Evolutionary conservation across 2,888 invertebrate species (phyloP).

Genomic region (Cataglyphis livida): DNA sequence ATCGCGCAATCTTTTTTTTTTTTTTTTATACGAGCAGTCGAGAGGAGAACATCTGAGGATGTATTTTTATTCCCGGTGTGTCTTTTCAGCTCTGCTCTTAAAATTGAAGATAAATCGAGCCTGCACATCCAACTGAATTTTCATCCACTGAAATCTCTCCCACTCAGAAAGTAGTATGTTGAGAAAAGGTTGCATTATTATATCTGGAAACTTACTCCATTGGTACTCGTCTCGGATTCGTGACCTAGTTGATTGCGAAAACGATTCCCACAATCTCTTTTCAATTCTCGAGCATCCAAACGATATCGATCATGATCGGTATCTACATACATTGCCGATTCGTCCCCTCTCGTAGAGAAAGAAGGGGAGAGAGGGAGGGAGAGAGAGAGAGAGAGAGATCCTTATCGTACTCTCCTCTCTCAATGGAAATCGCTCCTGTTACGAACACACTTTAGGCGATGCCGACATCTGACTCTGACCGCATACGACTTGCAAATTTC

Average conservation of each 20-base stretch:
- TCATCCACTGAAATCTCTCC: constrained; percentile 21
- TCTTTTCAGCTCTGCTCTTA: constrained; percentile 48
- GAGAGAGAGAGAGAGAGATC: neutral
- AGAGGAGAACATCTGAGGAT: constrained; percentile 10
- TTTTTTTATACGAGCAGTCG: neutral
- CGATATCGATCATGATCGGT: constrained; percentile 80
- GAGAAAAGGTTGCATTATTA: constrained; percentile 35
- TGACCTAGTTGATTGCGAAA: constrained; percentile 63
- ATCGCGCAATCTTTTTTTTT: neutral
- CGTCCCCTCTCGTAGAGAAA: constrained; percentile 58
- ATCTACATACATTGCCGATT: constrained; percentile 70
- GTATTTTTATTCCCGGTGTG: constrained; percentile 34
- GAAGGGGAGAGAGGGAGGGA: neutral
- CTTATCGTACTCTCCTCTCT: constrained; percentile 65
- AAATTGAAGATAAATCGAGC: constrained; percentile 21
- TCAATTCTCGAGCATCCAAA: constrained; percentile 70
- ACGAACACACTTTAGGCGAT: constrained; percentile 59
- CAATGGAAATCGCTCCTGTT: constrained; percentile 50
- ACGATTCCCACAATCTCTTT: constrained; percentile 58
- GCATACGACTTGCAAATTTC: constrained; percentile 73
- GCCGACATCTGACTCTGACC: constrained; percentile 23
- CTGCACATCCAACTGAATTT: constrained; percentile 11
- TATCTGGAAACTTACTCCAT: constrained; percentile 37
- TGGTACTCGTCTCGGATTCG: constrained; percentile 50
- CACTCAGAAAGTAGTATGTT: constrained; percentile 22